Evolutionary conservation across 2,888 invertebrate genomes (phyloP), one percentile per base, ranked within the genome.

Genomic region (Pyralis farinalis): DNA sequence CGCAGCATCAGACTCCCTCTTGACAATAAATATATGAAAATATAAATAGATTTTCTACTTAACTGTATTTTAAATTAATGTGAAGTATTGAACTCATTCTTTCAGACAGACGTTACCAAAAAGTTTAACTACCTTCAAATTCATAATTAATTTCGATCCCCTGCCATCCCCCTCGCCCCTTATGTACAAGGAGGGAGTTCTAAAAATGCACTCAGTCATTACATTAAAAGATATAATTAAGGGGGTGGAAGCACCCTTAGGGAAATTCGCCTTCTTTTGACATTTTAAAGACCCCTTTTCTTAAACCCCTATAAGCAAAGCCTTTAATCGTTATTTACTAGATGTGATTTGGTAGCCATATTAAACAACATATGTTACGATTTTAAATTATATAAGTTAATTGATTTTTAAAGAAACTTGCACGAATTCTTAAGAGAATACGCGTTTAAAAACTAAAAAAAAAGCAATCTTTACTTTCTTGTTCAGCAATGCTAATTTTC

Each of bases 191-290:
- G 71, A 16, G 75, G 76, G 72, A 60, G 71, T 28, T 39, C 74
- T 78, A 87, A 87, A 87, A 87, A 87, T 87, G 83, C 81, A 86
- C 79, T 83, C 81, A 79, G 80, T 81, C 84, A 75, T 81, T 74
- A 80, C 84, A 85, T 86, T 87, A 84, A 84, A 86, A 87, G 82
- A 86, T 86, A 84, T 87, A 87, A 87, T 87, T 86, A 85, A 84
- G 79, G 80, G 80, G 80, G 79, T 65, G 68, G 38, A 66, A 51
- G 51, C 73, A 66, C 82, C 85, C 77, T 77, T 58, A 61, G 73
- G 82, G 83, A 81, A 82, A 78, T 73, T 77, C 74, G 75, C 78
- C 84, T 87, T 87, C 86, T 87, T 87, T 87, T 79, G 84, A 82
- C 84, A 75, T 87, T 87, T 87, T 81, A 84, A 81, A 79, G 75